Conservation (phyloP, 2,888 invertebrate genomes). For the Aproaerema taeniolella region DNA sequence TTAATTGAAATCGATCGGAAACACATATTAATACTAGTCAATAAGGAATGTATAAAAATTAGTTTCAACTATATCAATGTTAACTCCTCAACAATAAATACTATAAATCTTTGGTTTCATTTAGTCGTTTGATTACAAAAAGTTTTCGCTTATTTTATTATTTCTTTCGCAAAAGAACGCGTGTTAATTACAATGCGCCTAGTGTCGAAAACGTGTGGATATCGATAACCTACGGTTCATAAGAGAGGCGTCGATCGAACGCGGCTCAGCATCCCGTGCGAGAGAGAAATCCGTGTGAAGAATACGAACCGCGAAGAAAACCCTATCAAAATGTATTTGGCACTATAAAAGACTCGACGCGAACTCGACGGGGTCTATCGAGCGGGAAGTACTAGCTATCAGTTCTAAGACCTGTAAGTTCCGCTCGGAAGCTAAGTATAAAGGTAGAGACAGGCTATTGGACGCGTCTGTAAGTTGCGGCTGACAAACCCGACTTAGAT, state of each 20-base stretch:
- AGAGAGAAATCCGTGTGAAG: too few relatives aligned
- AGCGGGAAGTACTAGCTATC: constrained; percentile 27
- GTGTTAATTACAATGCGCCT: constrained; percentile 25
- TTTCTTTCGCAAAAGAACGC: constrained; percentile 32
- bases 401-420: constrained; percentile 32
- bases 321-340: constrained; percentile 24
- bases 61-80: constrained; percentile 60
- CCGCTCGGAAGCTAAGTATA: constrained; percentile 23
- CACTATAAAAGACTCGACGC: constrained; percentile 33
- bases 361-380: constrained; percentile 28
- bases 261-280: constrained; percentile 22
- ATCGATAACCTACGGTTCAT: constrained; percentile 36
- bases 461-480: too few relatives aligned
- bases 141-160: constrained; percentile 30
- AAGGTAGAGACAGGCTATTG: not conserved
- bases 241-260: constrained; percentile 29
- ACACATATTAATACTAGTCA: constrained; percentile 27
- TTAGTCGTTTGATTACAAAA: constrained; percentile 64
- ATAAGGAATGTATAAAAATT: constrained; percentile 66
- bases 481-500: not conserved
- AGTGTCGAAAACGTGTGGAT: constrained; percentile 26
- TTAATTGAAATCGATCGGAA: constrained; percentile 20
- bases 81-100: constrained; percentile 69
- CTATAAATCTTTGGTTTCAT: constrained; percentile 74
- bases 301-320: constrained; percentile 18